Percentiles rank a stretch among this genome's conserved stretches.
Evolutionary conservation across 2,797 vertebrate species (phyloP).

Genomic region (Enteromius anoplus): DNA sequence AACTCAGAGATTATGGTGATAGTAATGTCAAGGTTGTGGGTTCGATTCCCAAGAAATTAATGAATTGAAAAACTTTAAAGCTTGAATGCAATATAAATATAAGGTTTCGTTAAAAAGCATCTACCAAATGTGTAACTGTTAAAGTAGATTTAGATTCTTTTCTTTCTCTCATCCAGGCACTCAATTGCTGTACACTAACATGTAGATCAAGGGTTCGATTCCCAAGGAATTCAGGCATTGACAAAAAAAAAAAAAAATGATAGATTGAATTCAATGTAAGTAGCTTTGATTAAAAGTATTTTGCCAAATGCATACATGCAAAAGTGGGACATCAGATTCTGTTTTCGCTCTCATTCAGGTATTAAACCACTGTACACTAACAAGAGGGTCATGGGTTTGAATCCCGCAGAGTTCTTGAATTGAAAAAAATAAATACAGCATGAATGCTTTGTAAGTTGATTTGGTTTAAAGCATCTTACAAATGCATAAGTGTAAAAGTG

Average conservation of each 20-base stretch:
- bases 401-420: neutral
- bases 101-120: neutral
- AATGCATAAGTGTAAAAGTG: neutral
- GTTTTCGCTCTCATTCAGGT: constrained; percentile 30
- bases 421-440: neutral
- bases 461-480: neutral
- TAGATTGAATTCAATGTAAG: neutral
- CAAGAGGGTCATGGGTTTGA: neutral
- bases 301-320: neutral
- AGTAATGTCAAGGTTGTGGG: neutral
- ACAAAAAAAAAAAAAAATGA: neutral
- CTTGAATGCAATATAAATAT: neutral
- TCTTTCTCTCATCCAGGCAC: constrained; percentile 30
- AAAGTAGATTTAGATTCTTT: constrained; percentile 4
- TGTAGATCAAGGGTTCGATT: neutral
- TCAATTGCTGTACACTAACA: constrained; percentile 47
- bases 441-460: neutral
- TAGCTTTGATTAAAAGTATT: neutral
- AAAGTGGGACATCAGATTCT: neutral
- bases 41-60: neutral
- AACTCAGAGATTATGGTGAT: neutral
- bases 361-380: constrained; percentile 49
- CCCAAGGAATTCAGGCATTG: neutral
- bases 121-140: neutral
- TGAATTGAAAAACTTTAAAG: neutral